These are phyloP conservation scores for Lipophrys pholis DNA, from an alignment of 2,113 vertebrate species.

Conservation along the genomic window DNA sequence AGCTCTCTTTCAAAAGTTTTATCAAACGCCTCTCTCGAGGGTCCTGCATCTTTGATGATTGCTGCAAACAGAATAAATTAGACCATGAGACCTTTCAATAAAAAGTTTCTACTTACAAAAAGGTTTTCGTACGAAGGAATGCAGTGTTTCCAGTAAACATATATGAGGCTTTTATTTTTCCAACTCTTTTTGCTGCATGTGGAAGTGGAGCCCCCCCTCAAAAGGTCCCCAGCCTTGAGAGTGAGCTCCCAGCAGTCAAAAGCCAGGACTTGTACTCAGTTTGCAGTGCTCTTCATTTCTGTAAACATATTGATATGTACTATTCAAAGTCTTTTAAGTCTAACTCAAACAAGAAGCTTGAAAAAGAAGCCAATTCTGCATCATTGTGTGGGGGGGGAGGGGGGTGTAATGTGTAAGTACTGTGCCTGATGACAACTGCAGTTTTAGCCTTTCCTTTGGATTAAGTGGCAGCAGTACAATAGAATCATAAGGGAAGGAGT, in stretches of 20 bases:
- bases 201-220: constrained; percentile 58
- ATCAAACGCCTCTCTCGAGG: constrained; percentile 31
- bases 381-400: background rate
- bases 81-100: constrained; percentile 67
- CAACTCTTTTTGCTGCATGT: constrained; percentile 46
- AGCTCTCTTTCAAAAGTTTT: constrained; percentile 64
- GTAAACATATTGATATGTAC: constrained; percentile 81
- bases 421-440: constrained; percentile 35
- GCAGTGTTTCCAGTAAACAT: constrained; percentile 79
- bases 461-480: constrained; percentile 51
- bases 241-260: constrained; percentile 61
- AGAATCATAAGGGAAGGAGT: constrained; percentile 29
- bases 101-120: constrained; percentile 78
- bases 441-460: constrained; percentile 40
- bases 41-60: constrained; percentile 55
- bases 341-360: constrained; percentile 58
- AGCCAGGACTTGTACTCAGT: constrained; percentile 56
- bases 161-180: constrained; percentile 45
- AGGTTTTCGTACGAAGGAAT: constrained; percentile 68
- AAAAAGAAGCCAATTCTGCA: constrained; percentile 57
- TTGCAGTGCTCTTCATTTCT: constrained; percentile 72
- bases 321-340: constrained; percentile 21
- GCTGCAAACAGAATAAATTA: constrained; percentile 41
- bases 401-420: constrained; percentile 32
- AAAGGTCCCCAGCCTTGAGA: constrained; percentile 50